phyloP scores from a whole-genome alignment of 2,888 invertebrate species.

The Lochmaea crataegi region DNA sequence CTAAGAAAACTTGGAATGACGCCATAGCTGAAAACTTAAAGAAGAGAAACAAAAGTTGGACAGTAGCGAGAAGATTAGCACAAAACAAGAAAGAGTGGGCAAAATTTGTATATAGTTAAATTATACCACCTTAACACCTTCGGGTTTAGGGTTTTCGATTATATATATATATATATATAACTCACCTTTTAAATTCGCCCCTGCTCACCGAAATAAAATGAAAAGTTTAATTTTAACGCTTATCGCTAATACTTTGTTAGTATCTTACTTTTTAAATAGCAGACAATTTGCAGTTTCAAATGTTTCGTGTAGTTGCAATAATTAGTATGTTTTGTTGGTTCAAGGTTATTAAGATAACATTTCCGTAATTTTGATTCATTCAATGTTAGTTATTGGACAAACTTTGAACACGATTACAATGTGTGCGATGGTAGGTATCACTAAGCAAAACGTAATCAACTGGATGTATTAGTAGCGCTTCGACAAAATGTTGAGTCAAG shows the following conservation, averaged over 20 bases:
- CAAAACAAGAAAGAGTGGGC: too few species aligned
- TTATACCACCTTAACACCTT: too few species aligned
- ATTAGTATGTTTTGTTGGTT: neutral
- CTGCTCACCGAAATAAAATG: neutral
- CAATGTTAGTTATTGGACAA: neutral
- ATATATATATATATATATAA: too few species aligned
- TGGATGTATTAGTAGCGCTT: too few species aligned
- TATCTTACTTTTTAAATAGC: neutral
- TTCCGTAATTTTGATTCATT: neutral
- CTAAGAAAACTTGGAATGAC: too few species aligned
- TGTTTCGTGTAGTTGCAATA: neutral
- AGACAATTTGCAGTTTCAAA: neutral
- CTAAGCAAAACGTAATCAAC: too few species aligned
- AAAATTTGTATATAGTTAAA: too few species aligned
- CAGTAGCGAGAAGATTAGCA: too few species aligned
- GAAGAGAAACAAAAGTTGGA: too few species aligned
- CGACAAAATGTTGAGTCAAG: too few species aligned
- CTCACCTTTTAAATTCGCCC: neutral
- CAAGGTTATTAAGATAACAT: neutral
- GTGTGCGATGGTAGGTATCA: neutral
- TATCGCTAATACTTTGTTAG: neutral
- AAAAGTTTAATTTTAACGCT: neutral
- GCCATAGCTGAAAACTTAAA: too few species aligned
- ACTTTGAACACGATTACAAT: neutral
- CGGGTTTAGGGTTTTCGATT: too few species aligned